Percentiles rank a stretch among this genome's conserved stretches.
Conservation (phyloP, 2,797 vertebrate genomes). For the Melanotaenia parkinsoni region DNA sequence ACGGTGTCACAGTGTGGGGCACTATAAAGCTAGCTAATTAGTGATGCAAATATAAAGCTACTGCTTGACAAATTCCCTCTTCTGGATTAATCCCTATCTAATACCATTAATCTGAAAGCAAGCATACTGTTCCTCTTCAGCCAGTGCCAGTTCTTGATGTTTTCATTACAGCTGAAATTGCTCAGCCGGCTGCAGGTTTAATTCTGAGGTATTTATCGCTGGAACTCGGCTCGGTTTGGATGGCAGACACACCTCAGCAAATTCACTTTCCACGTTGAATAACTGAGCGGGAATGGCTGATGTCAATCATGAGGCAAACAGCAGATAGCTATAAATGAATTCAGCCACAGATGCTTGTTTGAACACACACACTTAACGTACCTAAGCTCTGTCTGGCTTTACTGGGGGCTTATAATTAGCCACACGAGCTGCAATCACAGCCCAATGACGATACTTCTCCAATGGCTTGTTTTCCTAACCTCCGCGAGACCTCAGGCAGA, state of each 20-base stretch:
- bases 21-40: slow-evolving; percentile 61
- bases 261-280: slow-evolving; percentile 61
- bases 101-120: slow-evolving; percentile 75
- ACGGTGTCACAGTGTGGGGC: slow-evolving; percentile 29
- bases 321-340: slow-evolving; percentile 28
- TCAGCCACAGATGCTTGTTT: slow-evolving; percentile 37
- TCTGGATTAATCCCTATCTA: slow-evolving; percentile 72
- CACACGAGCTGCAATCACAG: slow-evolving; percentile 92
- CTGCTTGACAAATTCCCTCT: slow-evolving; percentile 69
- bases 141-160: slow-evolving; percentile 56
- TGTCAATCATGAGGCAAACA: slow-evolving; percentile 49
- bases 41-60: slow-evolving; percentile 60
- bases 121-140: slow-evolving; percentile 63
- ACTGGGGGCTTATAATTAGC: slow-evolving; percentile 89
- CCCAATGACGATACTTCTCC: slow-evolving; percentile 90
- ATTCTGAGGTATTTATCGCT: slow-evolving; percentile 63
- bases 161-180: slow-evolving; percentile 66
- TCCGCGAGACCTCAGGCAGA: slow-evolving; percentile 92
- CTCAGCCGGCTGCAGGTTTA: slow-evolving; percentile 61
- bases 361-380: slow-evolving; percentile 48
- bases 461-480: slow-evolving; percentile 94
- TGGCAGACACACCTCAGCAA: slow-evolving; percentile 54
- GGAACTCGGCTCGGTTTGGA: slow-evolving; percentile 43
- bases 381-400: slow-evolving; percentile 82
- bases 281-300: slow-evolving; percentile 43